Evolutionary conservation across 1,140 invertebrate genomes (phyloP), one percentile per base, ranked within the genome.

Genomic region (Drosophila subobscura): DNA sequence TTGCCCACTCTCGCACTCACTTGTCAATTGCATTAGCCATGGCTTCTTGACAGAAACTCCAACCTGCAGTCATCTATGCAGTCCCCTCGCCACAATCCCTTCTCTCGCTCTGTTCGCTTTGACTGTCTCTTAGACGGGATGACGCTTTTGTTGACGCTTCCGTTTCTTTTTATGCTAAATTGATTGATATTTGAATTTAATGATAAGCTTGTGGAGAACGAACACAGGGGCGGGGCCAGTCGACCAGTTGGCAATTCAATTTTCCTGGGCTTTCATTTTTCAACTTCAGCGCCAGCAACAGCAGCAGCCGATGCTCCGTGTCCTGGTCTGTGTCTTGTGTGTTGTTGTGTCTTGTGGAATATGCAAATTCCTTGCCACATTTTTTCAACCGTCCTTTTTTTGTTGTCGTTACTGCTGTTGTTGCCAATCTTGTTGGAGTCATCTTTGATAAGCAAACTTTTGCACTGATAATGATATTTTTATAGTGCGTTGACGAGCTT

Each of bases 161-260:
- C 47, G 16, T 42, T 56, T 37, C 59, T 53, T 66, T 70, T 88
- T 88, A 88, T 88, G 83, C 88, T 88, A 88, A 88, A 88, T 88
- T 88, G 83, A 88, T 88, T 88, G 83, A 88, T 88, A 88, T 88
- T 88, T 83, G 83, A 88, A 88, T 88, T 88, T 88, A 88, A 88
- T 88, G 83, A 88, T 88, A 83, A 79, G 56, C 71, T 58, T 40
- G 57, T 44, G 51, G 46, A 41, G 20, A 7, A 12, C 16, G 29
- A 25, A 5, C 16, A 23, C 16, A 20, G 7, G n/a, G 4, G 4
- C 23, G n/a, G 7, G 22, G 25, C 61, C 65, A 66, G 63, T 55
- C 63, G 53, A 76, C 72, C 54, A 75, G 65, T 88, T 88, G 66
- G 49, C 78, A 83, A 88, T 88, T 88, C 83, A 83, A 83, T 83